Base-by-base conservation (phyloP, 2,888 invertebrate genomes). In the Phasia obesa region DNA sequence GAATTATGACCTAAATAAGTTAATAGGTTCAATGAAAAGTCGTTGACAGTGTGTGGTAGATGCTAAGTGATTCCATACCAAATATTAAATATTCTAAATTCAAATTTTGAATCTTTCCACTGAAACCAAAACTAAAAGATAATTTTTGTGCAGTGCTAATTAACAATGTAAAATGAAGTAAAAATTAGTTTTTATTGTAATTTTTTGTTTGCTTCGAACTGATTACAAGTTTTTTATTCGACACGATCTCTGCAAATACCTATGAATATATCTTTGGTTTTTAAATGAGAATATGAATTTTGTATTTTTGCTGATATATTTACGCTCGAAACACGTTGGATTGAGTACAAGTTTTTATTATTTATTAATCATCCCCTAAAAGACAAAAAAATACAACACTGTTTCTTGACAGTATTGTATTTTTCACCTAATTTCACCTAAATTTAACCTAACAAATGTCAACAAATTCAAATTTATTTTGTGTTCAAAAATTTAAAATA, bases 1-100 rank as follows among this genome's bases (percentile, higher is more conserved):
- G 15, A 31, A 64, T 47, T 47, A 47, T 64, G 62, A 64, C 62
- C 19, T 47, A 64, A 64, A 31, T 2, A 64, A 64, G 47, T 47
- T 64, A 25, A 44, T 47, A 17, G n/a, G 25, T 27, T 27, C 17
- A 42, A 47, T 47, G 62, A 47, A 47, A 64, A 64, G 27, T 23
- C 44, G 47, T 44, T 7, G 47, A 27, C 47, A 62, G 17, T 62
- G 47, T 62, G 47, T 31, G n/a, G n/a, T n/a, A n/a, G n/a, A n/a
- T n/a, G n/a, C n/a, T n/a, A n/a, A 23, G 47, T 47, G 21, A 21
- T 35, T 15, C 21, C 47, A 47, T 47, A 47, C 62, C 11, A 64
- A 25, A 47, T 64, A 64, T 35, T 59, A 11, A 38, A 59, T 38
- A 2, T 13, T 57, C 17, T 31, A 13, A 57, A 57, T 15, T n/a